phyloP scores from a whole-genome alignment of 2,888 invertebrate genomes.

The Harpalus rubripes region DNA sequence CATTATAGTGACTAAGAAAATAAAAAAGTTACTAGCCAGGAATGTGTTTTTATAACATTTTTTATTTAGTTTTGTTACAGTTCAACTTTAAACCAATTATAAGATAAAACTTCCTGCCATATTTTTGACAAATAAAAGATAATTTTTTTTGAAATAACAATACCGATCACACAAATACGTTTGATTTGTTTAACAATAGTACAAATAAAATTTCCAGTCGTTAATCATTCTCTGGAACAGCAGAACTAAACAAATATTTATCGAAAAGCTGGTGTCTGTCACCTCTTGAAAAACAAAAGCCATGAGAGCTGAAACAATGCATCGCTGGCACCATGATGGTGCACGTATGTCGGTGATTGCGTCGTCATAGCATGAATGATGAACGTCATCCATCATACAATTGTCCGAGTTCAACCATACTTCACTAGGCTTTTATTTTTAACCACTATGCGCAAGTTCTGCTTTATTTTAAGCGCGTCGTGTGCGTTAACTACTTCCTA shows the following conservation, averaged over 20 bases:
- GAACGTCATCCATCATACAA: constrained; percentile 60
- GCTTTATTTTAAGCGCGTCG: constrained; percentile 33
- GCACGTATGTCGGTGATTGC: constrained; percentile 48
- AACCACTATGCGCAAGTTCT: constrained; percentile 29
- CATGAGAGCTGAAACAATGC: constrained; percentile 39
- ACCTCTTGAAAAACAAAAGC: constrained; percentile 37
- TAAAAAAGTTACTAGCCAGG: too few relatives aligned
- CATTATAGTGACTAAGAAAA: too few relatives aligned
- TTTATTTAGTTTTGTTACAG: neutral
- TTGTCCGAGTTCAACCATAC: constrained; percentile 53
- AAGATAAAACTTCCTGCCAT: neutral
- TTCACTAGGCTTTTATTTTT: constrained; percentile 58
- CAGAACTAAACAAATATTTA: constrained; percentile 47
- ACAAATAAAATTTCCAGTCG: constrained; percentile 35
- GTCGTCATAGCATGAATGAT: constrained; percentile 59
- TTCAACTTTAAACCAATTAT: neutral
- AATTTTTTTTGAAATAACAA: neutral
- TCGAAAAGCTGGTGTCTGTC: constrained; percentile 48
- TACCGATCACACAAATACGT: neutral
- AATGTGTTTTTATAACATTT: neutral
- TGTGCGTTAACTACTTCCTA: constrained; percentile 36
- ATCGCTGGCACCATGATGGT: neutral
- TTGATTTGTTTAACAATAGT: constrained; percentile 43
- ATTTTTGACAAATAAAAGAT: neutral
- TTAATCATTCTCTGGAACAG: constrained; percentile 24